Evolutionary conservation across 2,888 invertebrate species (phyloP).

Genomic region (Trissolcus japonicus): DNA sequence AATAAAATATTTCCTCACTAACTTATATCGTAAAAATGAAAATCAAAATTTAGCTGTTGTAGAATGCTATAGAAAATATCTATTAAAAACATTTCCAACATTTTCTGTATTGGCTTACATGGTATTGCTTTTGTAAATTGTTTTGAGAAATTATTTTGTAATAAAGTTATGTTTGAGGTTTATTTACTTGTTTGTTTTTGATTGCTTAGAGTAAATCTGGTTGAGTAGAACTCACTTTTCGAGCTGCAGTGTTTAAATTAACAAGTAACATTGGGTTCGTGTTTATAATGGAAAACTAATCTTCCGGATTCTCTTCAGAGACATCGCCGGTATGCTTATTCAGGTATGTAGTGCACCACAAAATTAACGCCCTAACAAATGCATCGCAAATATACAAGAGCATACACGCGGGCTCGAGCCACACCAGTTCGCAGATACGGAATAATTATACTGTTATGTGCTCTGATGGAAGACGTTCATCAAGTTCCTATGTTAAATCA

Average conservation of each 20-base stretch:
- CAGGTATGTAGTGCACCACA: slow-evolving; percentile 52
- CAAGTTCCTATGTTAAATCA: slow-evolving; percentile 52
- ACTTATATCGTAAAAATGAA: too few relatives aligned
- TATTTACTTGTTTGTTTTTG: too few relatives aligned
- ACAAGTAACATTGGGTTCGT: slow-evolving; percentile 48
- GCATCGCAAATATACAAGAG: slow-evolving; percentile 56
- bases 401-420: slow-evolving; percentile 52
- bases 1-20: too few relatives aligned
- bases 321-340: slow-evolving; percentile 51
- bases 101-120: too few relatives aligned
- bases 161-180: too few relatives aligned
- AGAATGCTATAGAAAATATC: too few relatives aligned
- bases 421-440: slow-evolving; percentile 53
- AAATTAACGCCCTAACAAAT: slow-evolving; percentile 57
- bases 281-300: slow-evolving; percentile 59
- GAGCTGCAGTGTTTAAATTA: slow-evolving; percentile 41
- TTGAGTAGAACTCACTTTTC: slow-evolving; percentile 14
- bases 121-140: too few relatives aligned
- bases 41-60: too few relatives aligned
- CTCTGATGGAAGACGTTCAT: slow-evolving; percentile 54
- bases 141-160: too few relatives aligned
- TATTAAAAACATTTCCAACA: too few relatives aligned
- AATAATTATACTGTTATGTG: slow-evolving; percentile 54
- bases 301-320: slow-evolving; percentile 55
- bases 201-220: background rate